Evolutionary conservation across 2,888 invertebrate genomes (phyloP).

Genomic region (Operophtera brumata): DNA sequence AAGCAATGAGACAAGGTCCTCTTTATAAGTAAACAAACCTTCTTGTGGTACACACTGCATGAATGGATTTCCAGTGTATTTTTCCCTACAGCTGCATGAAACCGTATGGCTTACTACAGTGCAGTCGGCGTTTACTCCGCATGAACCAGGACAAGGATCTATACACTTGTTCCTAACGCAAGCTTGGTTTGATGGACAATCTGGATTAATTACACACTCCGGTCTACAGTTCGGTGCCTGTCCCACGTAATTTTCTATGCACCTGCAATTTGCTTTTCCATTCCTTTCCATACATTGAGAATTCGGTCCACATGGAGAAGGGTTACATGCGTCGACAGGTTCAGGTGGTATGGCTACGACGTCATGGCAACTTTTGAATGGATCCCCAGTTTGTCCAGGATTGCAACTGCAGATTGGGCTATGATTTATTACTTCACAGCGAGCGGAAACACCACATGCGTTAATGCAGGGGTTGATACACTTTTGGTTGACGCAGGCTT

Average conservation of each 20-base stretch:
- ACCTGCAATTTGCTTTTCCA: slow-evolving; percentile 86
- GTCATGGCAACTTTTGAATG: slow-evolving; percentile 87
- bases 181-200: slow-evolving; percentile 88
- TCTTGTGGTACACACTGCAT: slow-evolving; percentile 85
- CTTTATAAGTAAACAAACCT: slow-evolving; percentile 52
- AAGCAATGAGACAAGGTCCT: not conserved
- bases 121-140: slow-evolving; percentile 90
- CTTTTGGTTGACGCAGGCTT: slow-evolving; percentile 90
- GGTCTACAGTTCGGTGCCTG: slow-evolving; percentile 91
- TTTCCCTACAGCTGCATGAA: slow-evolving; percentile 87
- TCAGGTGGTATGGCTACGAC: slow-evolving; percentile 59
- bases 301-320: slow-evolving; percentile 92
- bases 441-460: slow-evolving; percentile 88
- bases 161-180: slow-evolving; percentile 90
- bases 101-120: slow-evolving; percentile 89
- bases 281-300: slow-evolving; percentile 85
- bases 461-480: slow-evolving; percentile 92
- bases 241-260: slow-evolving; percentile 88
- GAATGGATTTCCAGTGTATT: slow-evolving; percentile 91
- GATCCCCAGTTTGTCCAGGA: slow-evolving; percentile 88
- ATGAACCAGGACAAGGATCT: slow-evolving; percentile 91
- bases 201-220: slow-evolving; percentile 90
- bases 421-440: slow-evolving; percentile 91
- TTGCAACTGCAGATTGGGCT: slow-evolving; percentile 93
- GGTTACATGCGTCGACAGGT: slow-evolving; percentile 83